Evolutionary conservation across 2,797 vertebrate genomes (phyloP).

Genomic region (Knipowitschia caucasica): DNA sequence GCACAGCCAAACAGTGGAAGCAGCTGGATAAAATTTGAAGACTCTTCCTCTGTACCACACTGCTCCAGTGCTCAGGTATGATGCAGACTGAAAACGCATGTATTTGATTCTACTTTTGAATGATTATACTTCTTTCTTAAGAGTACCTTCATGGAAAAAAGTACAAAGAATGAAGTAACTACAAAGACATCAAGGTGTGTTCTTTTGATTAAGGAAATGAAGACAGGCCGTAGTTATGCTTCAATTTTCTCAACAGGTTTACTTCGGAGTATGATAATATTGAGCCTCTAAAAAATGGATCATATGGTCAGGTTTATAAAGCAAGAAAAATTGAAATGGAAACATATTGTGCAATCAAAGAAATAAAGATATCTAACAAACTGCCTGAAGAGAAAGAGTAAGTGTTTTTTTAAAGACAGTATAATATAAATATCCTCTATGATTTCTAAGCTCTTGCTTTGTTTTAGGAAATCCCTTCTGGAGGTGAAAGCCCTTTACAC

Average conservation of each 20-base stretch:
- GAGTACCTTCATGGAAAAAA: not conserved
- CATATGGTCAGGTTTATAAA: constrained; percentile 62
- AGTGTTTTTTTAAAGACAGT: constrained; percentile 28
- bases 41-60: constrained; percentile 14
- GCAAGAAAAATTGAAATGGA: constrained; percentile 41
- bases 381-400: constrained; percentile 29
- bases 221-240: not conserved
- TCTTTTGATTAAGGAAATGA: not conserved
- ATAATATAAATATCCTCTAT: not conserved
- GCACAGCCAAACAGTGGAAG: not conserved
- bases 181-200: not conserved
- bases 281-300: constrained; percentile 48
- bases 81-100: not conserved
- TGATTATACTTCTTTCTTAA: not conserved
- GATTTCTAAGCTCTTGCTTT: not conserved
- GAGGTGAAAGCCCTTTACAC: constrained; percentile 50
- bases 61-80: not conserved
- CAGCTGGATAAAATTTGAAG: constrained; percentile 10
- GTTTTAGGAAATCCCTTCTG: constrained; percentile 54
- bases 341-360: constrained; percentile 62
- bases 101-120: not conserved
- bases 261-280: constrained; percentile 41
- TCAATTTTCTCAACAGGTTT: constrained; percentile 50
- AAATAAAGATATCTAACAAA: constrained; percentile 32
- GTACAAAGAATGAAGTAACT: not conserved